Percentiles rank a stretch among this genome's conserved stretches.
Conservation (phyloP, 1,140 invertebrate species). For the Sinella curviseta region DNA sequence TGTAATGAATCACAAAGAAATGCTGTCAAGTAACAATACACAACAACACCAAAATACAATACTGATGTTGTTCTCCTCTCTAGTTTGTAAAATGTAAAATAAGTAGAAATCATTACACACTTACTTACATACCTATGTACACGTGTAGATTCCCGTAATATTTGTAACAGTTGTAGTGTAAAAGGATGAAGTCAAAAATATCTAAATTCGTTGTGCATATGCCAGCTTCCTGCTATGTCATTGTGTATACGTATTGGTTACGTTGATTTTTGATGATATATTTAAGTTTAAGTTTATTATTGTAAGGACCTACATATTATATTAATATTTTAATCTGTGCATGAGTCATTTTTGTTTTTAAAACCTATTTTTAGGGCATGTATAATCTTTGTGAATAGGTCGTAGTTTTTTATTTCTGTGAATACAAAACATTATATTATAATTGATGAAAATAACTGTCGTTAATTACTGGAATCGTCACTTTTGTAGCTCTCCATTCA, state of each 20-base stretch:
- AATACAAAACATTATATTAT: background rate
- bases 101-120: too few species aligned
- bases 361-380: too few species aligned
- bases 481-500: too few species aligned
- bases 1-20: background rate
- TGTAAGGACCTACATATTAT: background rate
- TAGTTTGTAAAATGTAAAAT: background rate
- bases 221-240: background rate
- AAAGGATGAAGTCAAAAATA: background rate
- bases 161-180: background rate
- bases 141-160: too few species aligned
- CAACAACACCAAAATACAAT: background rate
- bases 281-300: background rate
- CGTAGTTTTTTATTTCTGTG: background rate
- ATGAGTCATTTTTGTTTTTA: background rate
- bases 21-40: constrained; percentile 15
- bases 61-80: background rate
- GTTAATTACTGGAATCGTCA: too few species aligned
- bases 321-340: too few species aligned
- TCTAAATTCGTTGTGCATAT: background rate
- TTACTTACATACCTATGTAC: background rate
- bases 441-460: too few species aligned
- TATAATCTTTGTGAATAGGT: too few species aligned
- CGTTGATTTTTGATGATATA: background rate
- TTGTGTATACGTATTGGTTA: background rate